A percentile compares a stretch with the other conserved stretches of the same genome.
Evolutionary conservation across 2,888 invertebrate genomes (phyloP).

Genomic region (Ichneumon xanthorius): DNA sequence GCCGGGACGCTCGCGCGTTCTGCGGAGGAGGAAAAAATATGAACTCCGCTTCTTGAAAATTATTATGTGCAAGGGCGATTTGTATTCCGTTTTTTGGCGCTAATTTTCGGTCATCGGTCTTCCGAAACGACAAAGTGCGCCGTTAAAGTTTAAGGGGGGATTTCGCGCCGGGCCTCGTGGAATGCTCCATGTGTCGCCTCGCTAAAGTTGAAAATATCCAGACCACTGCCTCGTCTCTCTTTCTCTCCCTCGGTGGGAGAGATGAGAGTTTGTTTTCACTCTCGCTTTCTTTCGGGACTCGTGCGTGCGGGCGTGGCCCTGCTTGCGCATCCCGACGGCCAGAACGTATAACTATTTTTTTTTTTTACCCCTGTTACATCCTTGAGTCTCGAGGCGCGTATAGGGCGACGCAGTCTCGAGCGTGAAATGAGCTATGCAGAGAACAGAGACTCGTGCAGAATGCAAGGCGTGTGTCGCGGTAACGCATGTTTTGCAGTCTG

Average conservation of each 20-base stretch:
- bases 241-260: background rate
- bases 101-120: slow-evolving; percentile 59
- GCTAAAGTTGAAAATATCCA: slow-evolving; percentile 69
- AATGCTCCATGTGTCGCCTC: slow-evolving; percentile 51
- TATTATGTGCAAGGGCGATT: slow-evolving; percentile 25
- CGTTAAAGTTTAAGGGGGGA: slow-evolving; percentile 8
- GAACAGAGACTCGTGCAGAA: slow-evolving; percentile 35
- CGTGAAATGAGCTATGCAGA: slow-evolving; percentile 67
- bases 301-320: slow-evolving; percentile 54
- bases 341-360: slow-evolving; percentile 31
- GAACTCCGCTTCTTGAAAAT: background rate
- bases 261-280: slow-evolving; percentile 1
- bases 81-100: slow-evolving; percentile 53
- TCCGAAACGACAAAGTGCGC: slow-evolving; percentile 36
- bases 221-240: slow-evolving; percentile 43
- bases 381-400: slow-evolving; percentile 11
- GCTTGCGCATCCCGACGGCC: slow-evolving; percentile 19
- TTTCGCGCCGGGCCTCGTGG: slow-evolving; percentile 12
- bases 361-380: slow-evolving; percentile 28
- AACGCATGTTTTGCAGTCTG: slow-evolving; percentile 59
- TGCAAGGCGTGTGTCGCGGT: slow-evolving; percentile 34
- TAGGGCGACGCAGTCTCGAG: slow-evolving; percentile 57
- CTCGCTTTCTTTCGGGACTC: slow-evolving; percentile 43
- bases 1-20: no score
- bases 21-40: background rate